Evolutionary conservation across 2,797 vertebrate species (phyloP).

Genomic region (Glyptemys insculpta): DNA sequence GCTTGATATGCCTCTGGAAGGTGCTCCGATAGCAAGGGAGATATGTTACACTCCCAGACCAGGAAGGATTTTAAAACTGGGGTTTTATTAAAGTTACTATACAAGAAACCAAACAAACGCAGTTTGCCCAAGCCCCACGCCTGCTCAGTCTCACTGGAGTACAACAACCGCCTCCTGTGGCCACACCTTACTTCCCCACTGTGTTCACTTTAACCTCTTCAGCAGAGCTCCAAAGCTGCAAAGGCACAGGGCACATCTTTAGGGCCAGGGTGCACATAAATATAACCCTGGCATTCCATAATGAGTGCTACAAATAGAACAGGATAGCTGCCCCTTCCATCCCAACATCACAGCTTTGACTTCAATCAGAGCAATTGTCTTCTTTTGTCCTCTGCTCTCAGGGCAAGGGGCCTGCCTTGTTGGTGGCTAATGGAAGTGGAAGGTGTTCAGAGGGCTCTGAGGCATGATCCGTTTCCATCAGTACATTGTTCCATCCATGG

Average conservation of each 20-base stretch:
- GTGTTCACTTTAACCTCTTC: background rate
- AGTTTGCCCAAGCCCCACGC: background rate
- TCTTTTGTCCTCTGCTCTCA: background rate
- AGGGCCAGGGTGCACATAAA: background rate
- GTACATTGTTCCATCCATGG: background rate
- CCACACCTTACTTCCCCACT: background rate
- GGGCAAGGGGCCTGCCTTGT: background rate
- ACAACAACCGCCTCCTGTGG: background rate
- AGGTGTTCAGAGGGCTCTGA: background rate
- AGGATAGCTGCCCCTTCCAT: background rate
- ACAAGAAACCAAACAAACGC: background rate
- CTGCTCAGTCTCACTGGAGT: background rate
- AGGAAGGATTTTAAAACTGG: background rate
- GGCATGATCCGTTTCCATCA: background rate
- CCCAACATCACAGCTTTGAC: background rate
- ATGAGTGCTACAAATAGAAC: background rate
- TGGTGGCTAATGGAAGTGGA: background rate
- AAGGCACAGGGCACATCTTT: background rate
- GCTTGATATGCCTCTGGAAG: background rate
- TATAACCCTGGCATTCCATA: background rate
- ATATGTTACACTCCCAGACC: background rate
- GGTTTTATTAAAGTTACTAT: background rate
- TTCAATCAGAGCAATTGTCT: constrained; percentile 3
- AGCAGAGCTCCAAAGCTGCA: background rate
- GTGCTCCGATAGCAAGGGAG: background rate